A percentile compares a stretch with the other conserved stretches of the same genome.
Evolutionary conservation across 2,797 vertebrate genomes (phyloP).

Genomic region (Phalanger gymnotis): DNA sequence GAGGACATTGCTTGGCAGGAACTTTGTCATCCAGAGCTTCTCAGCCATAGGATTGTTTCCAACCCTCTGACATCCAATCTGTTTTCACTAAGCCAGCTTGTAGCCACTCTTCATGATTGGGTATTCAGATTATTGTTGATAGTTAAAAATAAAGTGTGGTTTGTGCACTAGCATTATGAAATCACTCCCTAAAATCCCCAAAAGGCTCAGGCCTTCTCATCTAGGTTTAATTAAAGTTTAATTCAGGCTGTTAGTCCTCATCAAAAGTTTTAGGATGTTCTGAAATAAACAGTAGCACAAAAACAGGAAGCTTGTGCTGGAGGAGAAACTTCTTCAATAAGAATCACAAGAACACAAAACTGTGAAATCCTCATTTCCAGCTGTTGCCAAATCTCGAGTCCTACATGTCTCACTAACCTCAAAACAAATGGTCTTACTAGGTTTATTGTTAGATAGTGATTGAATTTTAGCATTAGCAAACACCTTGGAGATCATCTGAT

Average conservation of each 20-base stretch:
- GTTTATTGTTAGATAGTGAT: neutral
- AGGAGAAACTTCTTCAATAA: neutral
- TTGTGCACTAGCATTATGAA: neutral
- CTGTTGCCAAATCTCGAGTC: neutral
- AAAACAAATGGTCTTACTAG: neutral
- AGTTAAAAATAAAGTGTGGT: conserved; percentile 26
- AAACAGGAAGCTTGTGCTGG: neutral
- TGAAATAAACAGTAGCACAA: neutral
- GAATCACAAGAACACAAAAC: neutral
- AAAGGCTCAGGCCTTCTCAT: neutral
- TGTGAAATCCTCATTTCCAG: conserved; percentile 1
- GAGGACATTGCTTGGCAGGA: neutral
- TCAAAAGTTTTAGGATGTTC: conserved; percentile 30
- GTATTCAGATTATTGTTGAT: neutral
- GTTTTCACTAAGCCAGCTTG: neutral
- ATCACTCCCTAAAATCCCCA: conserved; percentile 20
- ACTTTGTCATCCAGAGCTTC: neutral
- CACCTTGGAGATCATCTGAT: neutral
- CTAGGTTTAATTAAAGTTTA: neutral
- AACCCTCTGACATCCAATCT: conserved; percentile 2
- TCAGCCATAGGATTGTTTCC: neutral
- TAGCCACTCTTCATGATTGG: neutral
- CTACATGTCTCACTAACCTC: neutral
- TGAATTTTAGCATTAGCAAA: neutral
- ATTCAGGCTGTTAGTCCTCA: conserved; percentile 9